Evolutionary conservation across 2,113 vertebrate species (phyloP), one percentile per base, ranked within the genome.

Genomic region (Ranitomeya variabilis): DNA sequence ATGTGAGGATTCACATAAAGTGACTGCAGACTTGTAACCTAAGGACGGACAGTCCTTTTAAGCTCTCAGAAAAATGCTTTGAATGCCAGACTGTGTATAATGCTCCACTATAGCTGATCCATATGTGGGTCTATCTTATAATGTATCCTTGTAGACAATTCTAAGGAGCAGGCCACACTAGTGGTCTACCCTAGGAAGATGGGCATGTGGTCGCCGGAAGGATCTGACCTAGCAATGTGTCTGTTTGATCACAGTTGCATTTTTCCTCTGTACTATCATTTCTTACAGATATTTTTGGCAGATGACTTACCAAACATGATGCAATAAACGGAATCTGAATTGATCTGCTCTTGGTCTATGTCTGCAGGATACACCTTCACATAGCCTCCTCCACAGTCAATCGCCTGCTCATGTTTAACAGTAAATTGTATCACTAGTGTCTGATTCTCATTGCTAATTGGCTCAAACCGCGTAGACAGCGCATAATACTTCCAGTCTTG

Each of bases 321-420:
- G 91, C 96, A 95, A 92, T 96, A 97, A 82, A 91, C 87, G 0
- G 96, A 96, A 86, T 97, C 94, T 26, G 94, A 94, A n/a, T 95
- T 93, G 92, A 96, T 93, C 12, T 95, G 94, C 77, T 95, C 93
- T 91, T 96, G 95, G 90, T 92, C 95, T 90, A 97, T 90, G 18
- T 91, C 92, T 16, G 93, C 94, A 83, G 97, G 94, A 91, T 97
- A 97, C 69, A 97, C 93, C 91, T 96, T 95, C 74, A 95, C 85
- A 86, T 93, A 96, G 82, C 95, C 93, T 3, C 96, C 95, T 26
- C 96, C 94, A 73, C 96, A 96, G 91, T 97, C 94, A 1, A 96
- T 92, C 37, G 87, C 96, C 91, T 97, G 95, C 91, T 97, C 94
- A 1, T 96, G 95, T 91, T 97, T 99, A 86, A 96, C 95, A 64